Base-by-base conservation (phyloP, 2,113 vertebrate species). In the Phrynosoma blainvillii region DNA sequence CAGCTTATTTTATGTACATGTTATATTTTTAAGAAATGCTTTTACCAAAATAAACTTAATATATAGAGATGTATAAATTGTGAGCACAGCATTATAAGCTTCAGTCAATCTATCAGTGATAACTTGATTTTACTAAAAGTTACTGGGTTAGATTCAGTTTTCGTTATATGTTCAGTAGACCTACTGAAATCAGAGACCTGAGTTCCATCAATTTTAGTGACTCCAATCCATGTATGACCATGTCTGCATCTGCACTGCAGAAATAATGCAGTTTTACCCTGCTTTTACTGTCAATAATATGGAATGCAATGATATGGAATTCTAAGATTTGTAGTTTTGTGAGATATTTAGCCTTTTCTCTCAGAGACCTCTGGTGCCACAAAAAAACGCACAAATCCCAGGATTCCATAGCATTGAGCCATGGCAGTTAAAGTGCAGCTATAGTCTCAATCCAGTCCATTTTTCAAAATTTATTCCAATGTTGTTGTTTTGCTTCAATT, bases 401-500 rank as follows among this genome's bases (percentile, higher is more conserved):
- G 47, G 47, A 47, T 47, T 47, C 47, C 47, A 47, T 47, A 47
- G 47, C 47, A 47, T 47, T 47, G 47, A 47, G 4, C 47, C 47
- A 47, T 47, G 47, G 47, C 47, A 47, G 47, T 47, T 47, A 47
- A 47, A 47, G 18, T 66, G 65, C 23, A 66, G 5, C 68, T 2
- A 21, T 36, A 81, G 36, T 65, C 59, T 25, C 20, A 9, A 65
- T 81, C n/a, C 32, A 65, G 65, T 20, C 36, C 59, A 25, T 14
- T 91, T 13, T 79, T 13, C 21, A 85, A 76, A 52, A 74, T 12
- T 95, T 84, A 59, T 89, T 32, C 78, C 84, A 66, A 86, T 79
- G 11, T 11, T 52, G 87, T 87, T 79, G 10, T 11, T 42, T 88
- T 86, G 90, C 93, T 71, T 93, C 89, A 89, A 87, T 36, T 66